These are phyloP conservation scores for Tachystola acroxantha DNA, from an alignment of 2,888 invertebrate species.

Conservation along the genomic window DNA sequence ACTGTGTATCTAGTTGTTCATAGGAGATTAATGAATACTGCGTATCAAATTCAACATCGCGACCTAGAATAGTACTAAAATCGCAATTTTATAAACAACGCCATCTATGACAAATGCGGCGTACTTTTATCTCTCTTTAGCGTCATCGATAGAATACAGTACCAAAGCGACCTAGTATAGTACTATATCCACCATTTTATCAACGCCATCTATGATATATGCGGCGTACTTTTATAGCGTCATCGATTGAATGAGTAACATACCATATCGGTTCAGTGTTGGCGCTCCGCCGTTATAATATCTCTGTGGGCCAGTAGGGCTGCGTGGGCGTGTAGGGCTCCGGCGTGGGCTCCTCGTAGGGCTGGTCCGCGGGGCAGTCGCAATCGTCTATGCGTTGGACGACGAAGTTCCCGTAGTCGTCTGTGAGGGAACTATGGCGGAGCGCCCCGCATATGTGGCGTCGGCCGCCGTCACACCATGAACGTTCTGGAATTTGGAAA, in stretches of 20 bases:
- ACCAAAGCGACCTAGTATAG: too few relatives aligned
- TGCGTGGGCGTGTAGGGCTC: background rate
- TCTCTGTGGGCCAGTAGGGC: conserved; percentile 36
- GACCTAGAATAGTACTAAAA: too few relatives aligned
- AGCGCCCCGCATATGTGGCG: conserved; percentile 63
- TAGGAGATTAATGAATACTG: too few relatives aligned
- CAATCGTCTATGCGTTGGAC: conserved; percentile 59
- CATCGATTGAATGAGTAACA: background rate
- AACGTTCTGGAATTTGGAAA: conserved; percentile 37
- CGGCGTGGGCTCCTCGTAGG: conserved; percentile 16
- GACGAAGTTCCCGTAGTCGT: conserved; percentile 76
- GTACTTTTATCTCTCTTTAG: too few relatives aligned
- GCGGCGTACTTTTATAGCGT: too few relatives aligned
- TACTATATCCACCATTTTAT: too few relatives aligned
- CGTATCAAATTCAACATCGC: too few relatives aligned
- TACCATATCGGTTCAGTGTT: conserved; percentile 1
- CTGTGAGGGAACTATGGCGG: conserved; percentile 66
- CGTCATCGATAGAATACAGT: too few relatives aligned
- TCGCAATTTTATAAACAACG: too few relatives aligned
- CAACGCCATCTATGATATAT: too few relatives aligned
- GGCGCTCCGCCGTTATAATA: conserved; percentile 32
- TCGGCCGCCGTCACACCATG: conserved; percentile 51
- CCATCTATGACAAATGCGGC: too few relatives aligned
- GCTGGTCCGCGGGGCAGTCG: conserved; percentile 54
- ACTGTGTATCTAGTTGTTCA: too few relatives aligned